Evolutionary conservation across 2,888 invertebrate genomes (phyloP).

Genomic region (Papilio elwesi): DNA sequence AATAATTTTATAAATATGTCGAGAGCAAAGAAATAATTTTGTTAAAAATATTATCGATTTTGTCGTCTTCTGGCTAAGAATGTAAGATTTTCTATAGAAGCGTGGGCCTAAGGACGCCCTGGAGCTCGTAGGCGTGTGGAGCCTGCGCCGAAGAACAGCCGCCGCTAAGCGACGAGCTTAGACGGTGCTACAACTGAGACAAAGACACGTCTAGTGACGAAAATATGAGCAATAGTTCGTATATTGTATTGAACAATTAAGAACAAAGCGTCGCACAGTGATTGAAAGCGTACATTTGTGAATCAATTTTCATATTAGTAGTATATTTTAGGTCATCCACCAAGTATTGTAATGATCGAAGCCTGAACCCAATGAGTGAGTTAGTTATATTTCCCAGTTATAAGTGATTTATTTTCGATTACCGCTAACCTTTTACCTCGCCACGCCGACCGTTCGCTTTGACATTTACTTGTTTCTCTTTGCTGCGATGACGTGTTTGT

Average conservation of each 20-base stretch:
- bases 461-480: conserved; percentile 11
- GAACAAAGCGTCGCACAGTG: not conserved
- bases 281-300: conserved; percentile 13
- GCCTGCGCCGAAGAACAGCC: conserved; percentile 42
- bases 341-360: conserved; percentile 14
- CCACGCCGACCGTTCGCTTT: conserved; percentile 6
- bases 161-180: conserved; percentile 31
- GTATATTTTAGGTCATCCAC: conserved; percentile 15
- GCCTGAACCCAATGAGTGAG: conserved; percentile 26
- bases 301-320: conserved; percentile 20
- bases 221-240: conserved; percentile 2
- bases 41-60: conserved; percentile 7
- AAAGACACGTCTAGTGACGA: conserved; percentile 8
- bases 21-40: not conserved
- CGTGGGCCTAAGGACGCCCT: conserved; percentile 54
- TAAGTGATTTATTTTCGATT: conserved; percentile 18
- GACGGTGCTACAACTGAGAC: conserved; percentile 5
- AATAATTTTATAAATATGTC: not conserved
- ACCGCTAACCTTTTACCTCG: conserved; percentile 16
- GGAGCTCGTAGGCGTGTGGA: conserved; percentile 49
- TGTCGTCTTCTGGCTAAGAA: not conserved
- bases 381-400: conserved; percentile 26
- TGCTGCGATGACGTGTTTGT: not conserved
- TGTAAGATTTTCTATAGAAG: conserved; percentile 36
- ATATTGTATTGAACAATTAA: not conserved